Evolutionary conservation across 2,888 invertebrate species (phyloP).

Genomic region (Apodemia hepburni): DNA sequence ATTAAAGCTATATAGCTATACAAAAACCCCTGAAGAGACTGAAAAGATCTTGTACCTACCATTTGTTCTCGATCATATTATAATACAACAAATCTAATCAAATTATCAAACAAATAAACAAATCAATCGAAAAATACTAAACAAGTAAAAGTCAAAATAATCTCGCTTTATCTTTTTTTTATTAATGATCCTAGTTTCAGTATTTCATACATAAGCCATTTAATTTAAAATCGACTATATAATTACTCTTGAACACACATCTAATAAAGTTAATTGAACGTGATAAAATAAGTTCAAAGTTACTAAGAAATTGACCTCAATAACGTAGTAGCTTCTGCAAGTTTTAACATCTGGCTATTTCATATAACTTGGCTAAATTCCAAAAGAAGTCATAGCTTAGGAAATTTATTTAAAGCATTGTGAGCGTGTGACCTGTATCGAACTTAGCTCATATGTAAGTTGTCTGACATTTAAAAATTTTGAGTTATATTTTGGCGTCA

Average conservation of each 20-base stretch:
- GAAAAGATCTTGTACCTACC: not conserved
- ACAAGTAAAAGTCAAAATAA: not conserved
- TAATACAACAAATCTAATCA: not conserved
- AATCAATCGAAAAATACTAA: no score
- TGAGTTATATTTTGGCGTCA: constrained; percentile 24
- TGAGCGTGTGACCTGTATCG: constrained; percentile 29
- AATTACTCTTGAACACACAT: not conserved
- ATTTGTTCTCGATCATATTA: not conserved
- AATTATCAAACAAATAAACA: no score
- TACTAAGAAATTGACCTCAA: not conserved
- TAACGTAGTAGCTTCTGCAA: constrained; percentile 5
- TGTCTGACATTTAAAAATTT: constrained; percentile 19
- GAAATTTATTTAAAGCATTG: constrained; percentile 31
- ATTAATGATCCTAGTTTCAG: not conserved
- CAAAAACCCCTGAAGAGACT: not conserved
- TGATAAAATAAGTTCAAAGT: not conserved
- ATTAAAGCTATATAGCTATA: constrained; percentile 66
- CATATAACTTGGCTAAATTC: constrained; percentile 27
- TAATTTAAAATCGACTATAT: not conserved
- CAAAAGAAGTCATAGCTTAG: constrained; percentile 31
- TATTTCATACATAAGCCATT: not conserved
- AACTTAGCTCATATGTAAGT: constrained; percentile 19
- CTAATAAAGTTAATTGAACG: not conserved
- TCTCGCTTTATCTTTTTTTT: not conserved
- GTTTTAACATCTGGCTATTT: constrained; percentile 22